Percentiles rank a stretch among this genome's conserved stretches.
phyloP scores from a whole-genome alignment of 2,113 vertebrate species.

The Ellobius talpinus region DNA sequence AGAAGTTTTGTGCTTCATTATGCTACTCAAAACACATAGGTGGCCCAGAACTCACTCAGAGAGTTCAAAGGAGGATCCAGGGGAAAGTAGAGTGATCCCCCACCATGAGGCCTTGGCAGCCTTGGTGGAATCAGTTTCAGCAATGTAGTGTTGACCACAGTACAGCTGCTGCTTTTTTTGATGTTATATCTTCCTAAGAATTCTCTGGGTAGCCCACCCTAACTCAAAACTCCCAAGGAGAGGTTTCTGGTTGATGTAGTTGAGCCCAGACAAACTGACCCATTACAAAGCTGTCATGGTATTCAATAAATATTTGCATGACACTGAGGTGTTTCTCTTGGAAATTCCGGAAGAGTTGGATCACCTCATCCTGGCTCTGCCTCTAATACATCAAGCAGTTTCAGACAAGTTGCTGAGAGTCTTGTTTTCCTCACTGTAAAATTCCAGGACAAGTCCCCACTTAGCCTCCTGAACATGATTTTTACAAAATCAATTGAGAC shows the following conservation, averaged over 20 bases:
- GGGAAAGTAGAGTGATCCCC: neutral
- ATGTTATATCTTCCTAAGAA: neutral
- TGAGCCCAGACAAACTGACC: neutral
- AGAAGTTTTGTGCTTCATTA: neutral
- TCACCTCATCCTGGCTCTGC: neutral
- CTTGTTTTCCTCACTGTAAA: constrained; percentile 38
- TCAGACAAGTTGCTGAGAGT: neutral
- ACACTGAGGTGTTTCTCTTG: neutral
- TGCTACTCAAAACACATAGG: neutral
- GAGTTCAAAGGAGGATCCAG: neutral
- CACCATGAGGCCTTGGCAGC: neutral
- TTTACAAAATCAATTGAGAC: neutral
- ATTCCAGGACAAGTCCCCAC: neutral
- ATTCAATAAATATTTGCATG: neutral
- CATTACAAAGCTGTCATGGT: neutral
- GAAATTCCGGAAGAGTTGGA: neutral
- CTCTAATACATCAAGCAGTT: neutral
- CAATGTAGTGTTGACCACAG: neutral
- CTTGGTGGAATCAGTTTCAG: neutral
- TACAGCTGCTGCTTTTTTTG: neutral
- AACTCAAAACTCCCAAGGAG: neutral
- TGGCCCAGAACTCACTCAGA: neutral
- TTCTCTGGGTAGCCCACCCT: neutral
- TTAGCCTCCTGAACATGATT: neutral
- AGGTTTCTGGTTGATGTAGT: constrained; percentile 16